phyloP scores from a whole-genome alignment of 2,888 invertebrate genomes.

The Poecilus cupreus region DNA sequence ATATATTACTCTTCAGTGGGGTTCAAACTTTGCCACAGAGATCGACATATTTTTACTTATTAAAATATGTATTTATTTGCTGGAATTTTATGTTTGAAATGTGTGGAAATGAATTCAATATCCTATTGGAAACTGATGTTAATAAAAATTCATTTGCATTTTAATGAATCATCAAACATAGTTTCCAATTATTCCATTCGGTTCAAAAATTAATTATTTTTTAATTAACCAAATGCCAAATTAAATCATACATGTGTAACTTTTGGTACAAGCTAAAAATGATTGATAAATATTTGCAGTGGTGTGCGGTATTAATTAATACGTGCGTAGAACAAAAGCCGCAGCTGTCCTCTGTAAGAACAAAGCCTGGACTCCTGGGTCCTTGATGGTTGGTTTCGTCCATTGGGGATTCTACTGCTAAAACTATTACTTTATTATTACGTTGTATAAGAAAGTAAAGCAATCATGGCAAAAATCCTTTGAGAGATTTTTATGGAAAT shows the following conservation, averaged over 20 bases:
- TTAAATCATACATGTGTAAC: conserved; percentile 25
- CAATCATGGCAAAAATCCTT: too few species aligned
- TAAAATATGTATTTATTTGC: too few species aligned
- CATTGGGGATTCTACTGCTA: too few species aligned
- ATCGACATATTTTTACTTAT: too few species aligned
- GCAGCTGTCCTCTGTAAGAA: not conserved
- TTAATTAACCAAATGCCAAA: conserved; percentile 5
- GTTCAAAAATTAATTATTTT: conserved; percentile 19
- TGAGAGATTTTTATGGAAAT: too few species aligned
- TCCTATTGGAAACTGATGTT: not conserved
- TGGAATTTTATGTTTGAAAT: too few species aligned
- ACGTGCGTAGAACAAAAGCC: not conserved
- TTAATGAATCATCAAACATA: conserved; percentile 31
- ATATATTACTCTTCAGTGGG: too few species aligned
- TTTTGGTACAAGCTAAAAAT: not conserved
- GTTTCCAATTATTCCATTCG: conserved; percentile 17
- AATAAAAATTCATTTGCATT: conserved; percentile 31
- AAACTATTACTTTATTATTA: too few species aligned
- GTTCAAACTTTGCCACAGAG: too few species aligned
- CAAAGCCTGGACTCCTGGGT: too few species aligned
- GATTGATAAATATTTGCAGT: conserved; percentile 15
- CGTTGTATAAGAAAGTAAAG: too few species aligned
- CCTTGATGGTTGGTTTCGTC: too few species aligned
- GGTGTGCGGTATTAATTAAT: not conserved
- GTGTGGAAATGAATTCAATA: not conserved